phyloP scores from a whole-genome alignment of 2,113 vertebrate species.

The Astur gentilis region DNA sequence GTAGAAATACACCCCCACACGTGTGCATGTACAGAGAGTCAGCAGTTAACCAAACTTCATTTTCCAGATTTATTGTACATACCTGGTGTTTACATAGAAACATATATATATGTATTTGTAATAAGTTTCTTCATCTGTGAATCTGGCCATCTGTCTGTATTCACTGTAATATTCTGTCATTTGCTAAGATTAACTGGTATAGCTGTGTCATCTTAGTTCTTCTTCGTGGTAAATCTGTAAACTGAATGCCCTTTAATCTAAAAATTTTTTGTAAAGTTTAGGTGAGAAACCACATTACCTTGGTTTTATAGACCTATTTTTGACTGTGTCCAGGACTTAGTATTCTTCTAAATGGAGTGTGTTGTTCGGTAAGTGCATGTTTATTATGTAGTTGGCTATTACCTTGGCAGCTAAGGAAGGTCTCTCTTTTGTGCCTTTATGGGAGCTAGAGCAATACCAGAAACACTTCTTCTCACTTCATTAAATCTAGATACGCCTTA shows the following conservation, averaged over 20 bases:
- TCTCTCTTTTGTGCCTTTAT: slow-evolving; percentile 9
- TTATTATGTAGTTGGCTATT: background rate
- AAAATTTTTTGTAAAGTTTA: background rate
- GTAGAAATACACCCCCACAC: background rate
- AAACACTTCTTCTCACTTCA: slow-evolving; percentile 3
- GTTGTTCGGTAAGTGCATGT: background rate
- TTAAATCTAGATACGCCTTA: background rate
- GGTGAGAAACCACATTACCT: background rate
- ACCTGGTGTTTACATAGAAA: background rate
- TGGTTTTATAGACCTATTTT: background rate
- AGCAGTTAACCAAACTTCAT: background rate
- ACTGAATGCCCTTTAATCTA: background rate
- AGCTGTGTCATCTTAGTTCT: background rate
- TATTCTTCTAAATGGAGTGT: background rate
- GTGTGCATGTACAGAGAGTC: background rate
- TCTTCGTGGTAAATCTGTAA: background rate
- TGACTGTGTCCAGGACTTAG: background rate
- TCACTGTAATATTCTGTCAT: background rate
- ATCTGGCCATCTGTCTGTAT: background rate
- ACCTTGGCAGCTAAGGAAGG: background rate
- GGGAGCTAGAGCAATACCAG: background rate
- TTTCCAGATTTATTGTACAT: background rate
- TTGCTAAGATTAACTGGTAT: background rate
- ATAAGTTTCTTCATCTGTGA: background rate
- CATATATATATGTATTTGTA: background rate